phyloP scores from a whole-genome alignment of 2,113 vertebrate species.

The Pampusana beccarii region DNA sequence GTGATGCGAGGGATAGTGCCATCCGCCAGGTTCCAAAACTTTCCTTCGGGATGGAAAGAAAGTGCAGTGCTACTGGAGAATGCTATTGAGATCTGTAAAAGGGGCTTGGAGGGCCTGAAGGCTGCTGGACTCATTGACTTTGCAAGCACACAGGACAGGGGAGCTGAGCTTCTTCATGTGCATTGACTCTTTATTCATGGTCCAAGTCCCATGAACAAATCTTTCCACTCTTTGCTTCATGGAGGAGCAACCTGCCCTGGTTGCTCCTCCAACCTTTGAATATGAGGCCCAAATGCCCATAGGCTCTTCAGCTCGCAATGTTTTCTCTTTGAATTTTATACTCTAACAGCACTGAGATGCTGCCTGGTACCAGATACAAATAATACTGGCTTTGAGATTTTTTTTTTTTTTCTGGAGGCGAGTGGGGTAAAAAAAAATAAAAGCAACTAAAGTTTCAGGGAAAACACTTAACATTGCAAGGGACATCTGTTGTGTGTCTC shows the following conservation, averaged over 20 bases:
- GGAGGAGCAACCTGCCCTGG: not conserved
- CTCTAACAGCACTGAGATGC: not conserved
- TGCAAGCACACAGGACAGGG: not conserved
- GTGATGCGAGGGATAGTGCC: not conserved
- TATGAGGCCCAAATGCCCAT: not conserved
- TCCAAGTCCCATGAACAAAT: not conserved
- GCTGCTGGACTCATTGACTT: not conserved
- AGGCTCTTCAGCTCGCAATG: not conserved
- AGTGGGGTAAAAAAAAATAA: not conserved
- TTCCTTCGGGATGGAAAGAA: not conserved
- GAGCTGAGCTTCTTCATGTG: not conserved
- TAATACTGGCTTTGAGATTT: not conserved
- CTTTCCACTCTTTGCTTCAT: not conserved
- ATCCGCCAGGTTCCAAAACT: not conserved
- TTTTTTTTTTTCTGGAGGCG: not conserved
- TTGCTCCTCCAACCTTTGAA: not conserved
- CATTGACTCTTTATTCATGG: not conserved
- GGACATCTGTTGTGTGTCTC: not conserved
- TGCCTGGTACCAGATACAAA: not conserved
- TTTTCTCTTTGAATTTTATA: not conserved
- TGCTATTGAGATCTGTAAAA: not conserved
- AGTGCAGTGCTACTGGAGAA: rapidly evolving
- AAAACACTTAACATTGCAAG: not conserved
- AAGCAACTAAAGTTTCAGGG: not conserved
- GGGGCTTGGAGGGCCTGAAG: not conserved